Conservation (phyloP, 2,113 vertebrate species). For the Charina bottae region DNA sequence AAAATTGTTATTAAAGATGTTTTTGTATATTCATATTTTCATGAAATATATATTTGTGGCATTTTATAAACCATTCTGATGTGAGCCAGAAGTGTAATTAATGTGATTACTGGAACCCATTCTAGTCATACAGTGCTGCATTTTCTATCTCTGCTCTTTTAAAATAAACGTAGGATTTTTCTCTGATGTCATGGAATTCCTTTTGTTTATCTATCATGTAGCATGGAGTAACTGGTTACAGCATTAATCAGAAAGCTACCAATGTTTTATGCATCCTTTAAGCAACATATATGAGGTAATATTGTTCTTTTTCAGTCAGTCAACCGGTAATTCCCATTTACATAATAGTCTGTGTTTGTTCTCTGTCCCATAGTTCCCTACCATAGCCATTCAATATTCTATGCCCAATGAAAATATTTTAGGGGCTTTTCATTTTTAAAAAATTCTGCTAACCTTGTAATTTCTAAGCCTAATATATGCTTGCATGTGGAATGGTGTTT, state of each 20-base stretch:
- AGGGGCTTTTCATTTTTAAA: not conserved
- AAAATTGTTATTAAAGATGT: not conserved
- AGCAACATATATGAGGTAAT: not conserved
- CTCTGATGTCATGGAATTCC: not conserved
- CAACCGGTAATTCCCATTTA: not conserved
- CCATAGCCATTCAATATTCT: not conserved
- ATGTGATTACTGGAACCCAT: not conserved
- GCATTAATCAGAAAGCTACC: not conserved
- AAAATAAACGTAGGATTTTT: not conserved
- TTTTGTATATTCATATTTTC: slow-evolving; percentile 2
- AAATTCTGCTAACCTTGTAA: not conserved
- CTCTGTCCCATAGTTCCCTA: not conserved
- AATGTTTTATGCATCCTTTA: not conserved
- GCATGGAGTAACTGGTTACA: not conserved
- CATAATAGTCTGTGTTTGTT: not conserved
- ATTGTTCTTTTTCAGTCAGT: not conserved
- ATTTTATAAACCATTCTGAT: not conserved
- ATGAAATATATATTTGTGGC: slow-evolving; percentile 8
- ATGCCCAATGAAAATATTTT: not conserved
- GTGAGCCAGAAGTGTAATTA: not conserved
- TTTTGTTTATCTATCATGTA: not conserved
- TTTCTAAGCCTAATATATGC: not conserved
- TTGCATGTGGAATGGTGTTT: not conserved
- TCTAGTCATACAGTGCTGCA: not conserved
- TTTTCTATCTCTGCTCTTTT: not conserved